Conservation (phyloP, 2,797 vertebrate species). For the Sylvilagus floridanus region DNA sequence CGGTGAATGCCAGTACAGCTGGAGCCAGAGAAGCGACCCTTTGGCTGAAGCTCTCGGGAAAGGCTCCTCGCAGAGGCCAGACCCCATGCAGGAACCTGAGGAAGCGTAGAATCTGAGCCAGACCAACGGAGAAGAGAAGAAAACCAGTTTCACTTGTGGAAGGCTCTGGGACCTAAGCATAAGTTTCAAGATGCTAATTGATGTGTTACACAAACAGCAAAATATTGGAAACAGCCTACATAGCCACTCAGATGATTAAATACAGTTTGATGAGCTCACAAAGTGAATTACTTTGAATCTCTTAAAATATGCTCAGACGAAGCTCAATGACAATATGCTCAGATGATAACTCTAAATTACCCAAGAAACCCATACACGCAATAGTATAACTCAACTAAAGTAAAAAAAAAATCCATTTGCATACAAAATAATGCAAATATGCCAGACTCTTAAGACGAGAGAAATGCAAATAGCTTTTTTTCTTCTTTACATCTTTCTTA, state of each 20-base stretch:
- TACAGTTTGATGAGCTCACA: not conserved
- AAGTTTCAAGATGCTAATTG: not conserved
- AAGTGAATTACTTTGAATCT: constrained; percentile 33
- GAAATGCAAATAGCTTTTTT: not conserved
- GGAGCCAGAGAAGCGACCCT: not conserved
- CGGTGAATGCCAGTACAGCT: not conserved
- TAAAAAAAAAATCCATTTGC: not conserved
- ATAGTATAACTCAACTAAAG: not conserved
- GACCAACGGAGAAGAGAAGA: not conserved
- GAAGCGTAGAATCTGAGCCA: not conserved
- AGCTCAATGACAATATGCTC: not conserved
- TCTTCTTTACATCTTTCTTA: constrained; percentile 32
- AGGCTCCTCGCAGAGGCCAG: not conserved
- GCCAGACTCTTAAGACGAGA: constrained; percentile 14
- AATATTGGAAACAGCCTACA: constrained; percentile 13
- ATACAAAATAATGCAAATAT: not conserved
- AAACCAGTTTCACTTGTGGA: not conserved
- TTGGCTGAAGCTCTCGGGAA: not conserved
- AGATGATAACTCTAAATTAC: constrained; percentile 1
- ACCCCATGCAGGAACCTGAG: not conserved
- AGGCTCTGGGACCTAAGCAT: not conserved
- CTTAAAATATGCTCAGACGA: constrained; percentile 57
- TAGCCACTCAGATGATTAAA: constrained; percentile 10
- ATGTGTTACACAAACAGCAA: not conserved
- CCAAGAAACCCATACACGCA: not conserved